Conservation (phyloP, 2,797 vertebrate genomes). For the Danio kyathit region DNA sequence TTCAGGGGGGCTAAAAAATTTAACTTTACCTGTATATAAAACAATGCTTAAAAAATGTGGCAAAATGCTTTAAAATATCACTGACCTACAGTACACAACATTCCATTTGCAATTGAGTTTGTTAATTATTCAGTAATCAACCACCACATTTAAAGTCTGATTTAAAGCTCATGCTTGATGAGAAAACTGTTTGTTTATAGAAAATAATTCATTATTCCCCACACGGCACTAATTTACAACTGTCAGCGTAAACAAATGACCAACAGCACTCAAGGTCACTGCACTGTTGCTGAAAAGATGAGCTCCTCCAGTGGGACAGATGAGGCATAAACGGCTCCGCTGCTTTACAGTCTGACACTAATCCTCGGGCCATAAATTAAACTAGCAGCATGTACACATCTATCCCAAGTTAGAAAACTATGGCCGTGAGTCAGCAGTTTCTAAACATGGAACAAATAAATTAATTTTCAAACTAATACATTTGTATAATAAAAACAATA, state of each 20-base stretch:
- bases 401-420: constrained; percentile 10
- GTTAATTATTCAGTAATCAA: too few species aligned
- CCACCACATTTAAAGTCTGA: neutral
- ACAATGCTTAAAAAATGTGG: too few species aligned
- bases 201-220: neutral
- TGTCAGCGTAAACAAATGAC: neutral
- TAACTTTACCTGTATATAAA: too few species aligned
- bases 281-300: neutral
- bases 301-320: neutral
- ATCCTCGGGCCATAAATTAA: neutral
- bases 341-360: constrained; percentile 14
- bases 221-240: neutral
- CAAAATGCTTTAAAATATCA: too few species aligned
- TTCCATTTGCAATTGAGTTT: too few species aligned
- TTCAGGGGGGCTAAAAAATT: too few species aligned
- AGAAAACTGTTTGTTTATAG: neutral
- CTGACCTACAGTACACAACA: too few species aligned
- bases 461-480: too few species aligned
- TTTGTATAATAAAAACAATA: too few species aligned
- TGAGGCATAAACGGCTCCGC: constrained; percentile 23
- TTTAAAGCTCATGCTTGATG: neutral
- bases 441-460: neutral
- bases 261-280: neutral
- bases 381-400: constrained; percentile 21
- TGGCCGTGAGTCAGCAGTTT: constrained; percentile 19